These are phyloP conservation scores for Pollenia amentaria DNA, from an alignment of 2,888 invertebrate species.

Conservation along the genomic window DNA sequence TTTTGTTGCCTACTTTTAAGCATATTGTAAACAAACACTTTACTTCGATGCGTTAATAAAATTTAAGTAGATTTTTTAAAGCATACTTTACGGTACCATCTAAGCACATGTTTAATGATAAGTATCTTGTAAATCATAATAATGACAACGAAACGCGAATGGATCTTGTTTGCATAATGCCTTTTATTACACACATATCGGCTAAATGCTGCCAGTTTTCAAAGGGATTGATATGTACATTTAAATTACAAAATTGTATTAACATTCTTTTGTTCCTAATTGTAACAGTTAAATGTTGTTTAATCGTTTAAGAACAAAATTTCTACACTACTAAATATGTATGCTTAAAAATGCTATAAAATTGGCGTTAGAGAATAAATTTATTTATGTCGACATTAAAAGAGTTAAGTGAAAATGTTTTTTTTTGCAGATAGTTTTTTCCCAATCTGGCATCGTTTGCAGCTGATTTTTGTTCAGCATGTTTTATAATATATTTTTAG, in stretches of 20 bases:
- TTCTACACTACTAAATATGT: too few species aligned
- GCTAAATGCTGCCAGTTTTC: neutral
- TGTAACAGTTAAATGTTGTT: too few species aligned
- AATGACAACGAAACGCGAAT: neutral
- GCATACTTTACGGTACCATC: constrained; percentile 61
- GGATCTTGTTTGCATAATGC: neutral
- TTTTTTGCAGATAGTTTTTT: neutral
- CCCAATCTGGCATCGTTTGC: neutral
- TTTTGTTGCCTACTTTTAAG: constrained; percentile 22
- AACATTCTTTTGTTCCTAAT: too few species aligned
- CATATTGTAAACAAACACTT: neutral
- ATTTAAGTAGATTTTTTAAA: constrained; percentile 42
- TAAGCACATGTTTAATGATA: constrained; percentile 28
- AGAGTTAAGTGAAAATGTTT: neutral
- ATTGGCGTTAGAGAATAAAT: too few species aligned
- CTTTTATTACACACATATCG: neutral
- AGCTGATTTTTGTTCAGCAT: neutral
- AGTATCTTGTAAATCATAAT: constrained; percentile 32
- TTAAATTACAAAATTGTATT: too few species aligned
- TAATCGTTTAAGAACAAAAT: too few species aligned
- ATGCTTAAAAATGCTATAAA: too few species aligned
- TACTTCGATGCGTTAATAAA: neutral
- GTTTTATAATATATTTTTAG: constrained; percentile 9
- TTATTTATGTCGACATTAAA: too few species aligned
- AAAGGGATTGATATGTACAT: neutral